Conservation (phyloP, 2,888 invertebrate genomes). For the Rhodophaea formosa region DNA sequence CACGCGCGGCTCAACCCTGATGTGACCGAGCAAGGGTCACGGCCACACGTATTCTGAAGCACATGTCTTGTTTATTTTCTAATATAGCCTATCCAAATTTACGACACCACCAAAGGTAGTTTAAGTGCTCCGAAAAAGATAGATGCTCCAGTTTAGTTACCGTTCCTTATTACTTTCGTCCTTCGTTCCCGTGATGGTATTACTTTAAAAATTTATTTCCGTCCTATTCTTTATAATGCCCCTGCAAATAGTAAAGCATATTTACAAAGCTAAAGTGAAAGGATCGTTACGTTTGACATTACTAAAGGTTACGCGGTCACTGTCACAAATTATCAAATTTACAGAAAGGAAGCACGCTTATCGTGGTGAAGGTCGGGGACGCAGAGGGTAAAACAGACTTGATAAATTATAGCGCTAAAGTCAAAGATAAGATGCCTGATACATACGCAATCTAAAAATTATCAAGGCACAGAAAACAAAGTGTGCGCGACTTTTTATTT, state of each 20-base stretch:
- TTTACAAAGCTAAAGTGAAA: not conserved
- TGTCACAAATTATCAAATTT: constrained; percentile 11
- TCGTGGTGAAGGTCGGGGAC: constrained; percentile 15
- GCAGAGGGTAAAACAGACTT: not conserved
- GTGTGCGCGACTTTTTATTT: constrained; percentile 38
- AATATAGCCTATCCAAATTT: constrained; percentile 25
- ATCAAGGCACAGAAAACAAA: constrained; percentile 24
- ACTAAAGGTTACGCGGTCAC: constrained; percentile 17
- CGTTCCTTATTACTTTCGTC: not conserved
- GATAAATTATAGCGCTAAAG: constrained; percentile 7
- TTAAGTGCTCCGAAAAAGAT: constrained; percentile 1
- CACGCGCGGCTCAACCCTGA: constrained; percentile 41
- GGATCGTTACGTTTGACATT: constrained; percentile 13
- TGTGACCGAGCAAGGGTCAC: constrained; percentile 72
- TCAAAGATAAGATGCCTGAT: constrained; percentile 17
- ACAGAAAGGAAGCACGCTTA: constrained; percentile 13
- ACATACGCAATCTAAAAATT: constrained; percentile 9
- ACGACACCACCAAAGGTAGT: not conserved
- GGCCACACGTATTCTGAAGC: constrained; percentile 64
- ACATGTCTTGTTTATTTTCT: constrained; percentile 48
- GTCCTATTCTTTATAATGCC: not conserved
- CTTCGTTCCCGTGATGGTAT: not conserved
- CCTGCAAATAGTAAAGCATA: not conserved
- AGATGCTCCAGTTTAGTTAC: not conserved
- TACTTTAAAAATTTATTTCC: too few relatives aligned